Evolutionary conservation across 2,113 vertebrate species (phyloP).

Genomic region (Hemiscyllium ocellatum): DNA sequence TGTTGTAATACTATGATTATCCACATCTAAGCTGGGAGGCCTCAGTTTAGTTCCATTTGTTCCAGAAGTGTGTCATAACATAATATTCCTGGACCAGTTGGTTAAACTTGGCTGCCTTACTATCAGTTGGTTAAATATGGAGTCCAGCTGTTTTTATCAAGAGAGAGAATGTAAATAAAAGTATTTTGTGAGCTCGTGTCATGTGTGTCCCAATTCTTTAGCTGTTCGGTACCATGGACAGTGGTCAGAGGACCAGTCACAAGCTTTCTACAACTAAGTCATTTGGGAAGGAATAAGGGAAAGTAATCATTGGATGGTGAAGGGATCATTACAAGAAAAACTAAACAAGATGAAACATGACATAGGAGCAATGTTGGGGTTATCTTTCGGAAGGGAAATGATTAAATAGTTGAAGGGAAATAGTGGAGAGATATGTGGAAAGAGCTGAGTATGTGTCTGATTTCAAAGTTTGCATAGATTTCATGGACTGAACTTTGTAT

Average conservation of each 20-base stretch:
- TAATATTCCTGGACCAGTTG: no score
- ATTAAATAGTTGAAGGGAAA: not conserved
- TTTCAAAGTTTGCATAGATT: not conserved
- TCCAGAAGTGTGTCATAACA: no score
- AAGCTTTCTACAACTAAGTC: not conserved
- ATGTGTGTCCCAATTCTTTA: not conserved
- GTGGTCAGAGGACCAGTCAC: not conserved
- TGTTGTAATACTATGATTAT: no score
- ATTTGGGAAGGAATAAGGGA: not conserved
- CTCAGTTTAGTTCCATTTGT: no score
- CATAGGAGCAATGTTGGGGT: not conserved
- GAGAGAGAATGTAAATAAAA: not conserved
- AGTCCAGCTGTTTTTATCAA: not conserved
- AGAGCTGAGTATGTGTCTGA: not conserved
- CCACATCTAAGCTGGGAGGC: no score
- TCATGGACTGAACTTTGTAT: not conserved
- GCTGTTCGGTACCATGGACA: not conserved
- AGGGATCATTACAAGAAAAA: not conserved
- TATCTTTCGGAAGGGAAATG: not conserved
- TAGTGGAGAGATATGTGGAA: not conserved
- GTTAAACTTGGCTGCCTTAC: not conserved
- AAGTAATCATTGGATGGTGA: not conserved
- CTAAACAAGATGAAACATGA: not conserved
- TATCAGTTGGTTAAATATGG: not conserved
- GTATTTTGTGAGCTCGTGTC: not conserved